Base-by-base conservation (phyloP, 2,113 vertebrate genomes). In the cattle (Bos taurus) region DNA sequence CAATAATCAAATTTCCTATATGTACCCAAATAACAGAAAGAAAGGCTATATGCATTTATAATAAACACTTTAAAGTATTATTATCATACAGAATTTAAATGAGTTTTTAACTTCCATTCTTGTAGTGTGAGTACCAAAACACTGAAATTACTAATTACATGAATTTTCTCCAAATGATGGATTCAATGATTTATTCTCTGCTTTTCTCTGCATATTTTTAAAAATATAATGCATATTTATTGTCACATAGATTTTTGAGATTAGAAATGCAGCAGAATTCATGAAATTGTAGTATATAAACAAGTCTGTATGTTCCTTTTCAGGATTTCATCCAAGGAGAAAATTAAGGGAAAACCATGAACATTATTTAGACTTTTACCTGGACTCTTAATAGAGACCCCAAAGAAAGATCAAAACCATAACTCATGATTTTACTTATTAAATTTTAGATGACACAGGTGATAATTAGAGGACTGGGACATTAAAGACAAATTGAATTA, bases 401-500 rank as follows among this genome's bases (percentile, higher is more conserved):
- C 36, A 94, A 96, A 26, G 1, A 50, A 85, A 67, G 14, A 74
- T 62, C 7, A 86, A 62, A 84, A 67, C 21, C 90, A 56, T 84
- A 93, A 80, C 0, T 6, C 3, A 33, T 21, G 17, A 83, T 95
- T 95, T 26, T 0, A 1, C 12, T 77, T 95, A 36, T 84, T 2
- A 96, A 90, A 78, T 94, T 96, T 94, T 40, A 93, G 59, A 97
- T 26, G n/a, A 91, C 16, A 36, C 43, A 17, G 23, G 52, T 64
- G 95, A 97, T 88, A 93, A 96, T 6, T 62, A 71, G 17, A 97
- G 56, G 74, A 97, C 74, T 56, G 93, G 1, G 19, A 95, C 92
- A 91, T 93, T 97, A 96, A 98, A 97, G 94, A 95, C 56, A 98
- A 98, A 98, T 91, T 96, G 95, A 98, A 97, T 98, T 93, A 94